Base-by-base conservation (phyloP, 2,113 vertebrate species). In the Hemibagrus wyckioides region DNA sequence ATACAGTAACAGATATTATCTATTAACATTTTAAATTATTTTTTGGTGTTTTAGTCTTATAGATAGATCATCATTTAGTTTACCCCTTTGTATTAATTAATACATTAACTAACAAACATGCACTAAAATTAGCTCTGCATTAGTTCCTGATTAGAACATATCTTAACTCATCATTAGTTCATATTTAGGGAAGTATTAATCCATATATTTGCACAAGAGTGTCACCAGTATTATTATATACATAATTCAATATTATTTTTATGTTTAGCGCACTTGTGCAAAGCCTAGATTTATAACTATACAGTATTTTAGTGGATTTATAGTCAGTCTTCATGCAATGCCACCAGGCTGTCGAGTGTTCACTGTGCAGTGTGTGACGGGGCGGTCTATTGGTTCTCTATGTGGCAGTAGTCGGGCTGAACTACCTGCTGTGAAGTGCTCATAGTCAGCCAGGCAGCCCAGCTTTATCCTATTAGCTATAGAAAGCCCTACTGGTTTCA, bases 381-480 rank as follows among this genome's bases (percentile, higher is more conserved):
- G 65, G 69, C 41, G 65, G 77, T 89, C 73, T 71, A 79, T n/a
- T 73, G 48, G 80, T 63, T 56, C 84, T 87, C 59, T 83, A 15
- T 82, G 80, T 71, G 61, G 69, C 88, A 85, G 76, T 63, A 57
- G 79, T 71, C 81, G 67, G 63, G 86, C 83, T 89, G 84, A 84
- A 85, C 83, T 90, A 91, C 88, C 86, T 87, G 80, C 75, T 69
- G 83, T 87, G 86, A 82, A 69, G 83, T 80, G 85, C 83, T 87
- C 80, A 87, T 73, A 87, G 89, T 88, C 83, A 77, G 84, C 41
- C 80, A 83, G 63, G 86, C 86, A 88, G 77, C 39, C 77, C 65
- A 77, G 85, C 83, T 85, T 91, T 90, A 92, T 92, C 91, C 91
- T 87, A 90, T 92, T 92, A 91, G 89, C 69, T 67, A 85, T 87